phyloP scores from a whole-genome alignment of 1,140 invertebrate species.

The Achatina immaculata region DNA sequence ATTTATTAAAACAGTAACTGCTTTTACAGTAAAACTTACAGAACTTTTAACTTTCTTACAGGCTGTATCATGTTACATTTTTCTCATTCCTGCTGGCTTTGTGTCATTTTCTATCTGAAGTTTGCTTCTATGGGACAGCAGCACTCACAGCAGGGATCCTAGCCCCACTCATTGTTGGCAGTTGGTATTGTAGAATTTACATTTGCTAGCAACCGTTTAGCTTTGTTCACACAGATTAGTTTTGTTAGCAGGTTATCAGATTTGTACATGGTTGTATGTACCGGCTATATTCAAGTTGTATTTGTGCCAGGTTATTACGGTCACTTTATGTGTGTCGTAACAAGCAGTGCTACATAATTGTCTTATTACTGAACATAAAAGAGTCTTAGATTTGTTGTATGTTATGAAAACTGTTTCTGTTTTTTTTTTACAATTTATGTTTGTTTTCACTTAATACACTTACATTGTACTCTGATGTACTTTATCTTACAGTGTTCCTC shows the following conservation, averaged over 20 bases:
- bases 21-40: too few relatives aligned
- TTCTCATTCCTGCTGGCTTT: conserved; percentile 56
- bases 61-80: conserved; percentile 45
- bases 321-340: too few relatives aligned
- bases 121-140: conserved; percentile 52
- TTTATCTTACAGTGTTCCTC: too few relatives aligned
- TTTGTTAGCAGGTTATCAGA: too few relatives aligned
- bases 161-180: conserved; percentile 50
- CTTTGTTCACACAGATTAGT: not conserved
- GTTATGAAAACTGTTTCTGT: too few relatives aligned
- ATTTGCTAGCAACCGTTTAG: not conserved
- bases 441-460: too few relatives aligned
- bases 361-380: not conserved
- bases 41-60: not conserved
- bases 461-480: too few relatives aligned
- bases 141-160: conserved; percentile 47
- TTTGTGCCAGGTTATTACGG: not conserved
- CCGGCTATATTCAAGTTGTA: too few relatives aligned
- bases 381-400: too few relatives aligned
- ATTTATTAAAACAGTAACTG: too few relatives aligned
- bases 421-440: too few relatives aligned
- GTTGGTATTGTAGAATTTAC: conserved; percentile 37
- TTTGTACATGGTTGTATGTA: not conserved
- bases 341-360: not conserved
- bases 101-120: conserved; percentile 53